phyloP scores from a whole-genome alignment of 2,797 vertebrate genomes.

The Phylloscopus collybita region DNA sequence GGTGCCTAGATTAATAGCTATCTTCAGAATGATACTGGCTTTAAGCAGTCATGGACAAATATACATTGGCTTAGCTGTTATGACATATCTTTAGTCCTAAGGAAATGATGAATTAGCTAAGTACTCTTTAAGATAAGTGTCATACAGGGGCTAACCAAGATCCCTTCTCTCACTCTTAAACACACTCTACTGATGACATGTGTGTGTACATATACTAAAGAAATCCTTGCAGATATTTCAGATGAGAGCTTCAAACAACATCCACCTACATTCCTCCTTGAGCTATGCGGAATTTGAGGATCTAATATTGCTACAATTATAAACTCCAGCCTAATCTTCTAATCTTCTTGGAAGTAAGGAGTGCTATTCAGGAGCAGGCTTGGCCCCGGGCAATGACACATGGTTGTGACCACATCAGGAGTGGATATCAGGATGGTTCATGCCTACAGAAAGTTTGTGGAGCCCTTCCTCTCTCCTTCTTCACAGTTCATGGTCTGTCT shows the following conservation, averaged over 20 bases:
- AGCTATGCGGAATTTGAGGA: neutral
- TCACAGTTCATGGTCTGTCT: neutral
- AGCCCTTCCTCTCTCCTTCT: neutral
- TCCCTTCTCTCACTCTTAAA: slow-evolving; percentile 27
- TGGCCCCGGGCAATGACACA: neutral
- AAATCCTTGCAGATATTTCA: slow-evolving; percentile 13
- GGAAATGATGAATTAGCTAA: slow-evolving; percentile 58
- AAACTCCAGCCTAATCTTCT: neutral
- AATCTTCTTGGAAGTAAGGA: neutral
- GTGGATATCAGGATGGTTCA: neutral
- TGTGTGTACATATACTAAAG: neutral
- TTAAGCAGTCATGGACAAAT: slow-evolving; percentile 36
- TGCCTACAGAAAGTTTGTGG: neutral
- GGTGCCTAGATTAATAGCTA: neutral
- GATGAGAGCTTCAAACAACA: slow-evolving; percentile 17
- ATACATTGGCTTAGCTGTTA: slow-evolving; percentile 38
- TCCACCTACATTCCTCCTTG: slow-evolving; percentile 8
- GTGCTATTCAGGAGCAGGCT: fast-evolving
- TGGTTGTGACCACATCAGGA: neutral
- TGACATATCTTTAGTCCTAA: slow-evolving; percentile 36
- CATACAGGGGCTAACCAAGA: slow-evolving; percentile 3
- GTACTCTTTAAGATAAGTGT: slow-evolving; percentile 37
- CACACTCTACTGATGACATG: neutral
- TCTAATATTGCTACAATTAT: neutral
- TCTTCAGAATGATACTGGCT: slow-evolving; percentile 18